Evolutionary conservation across 2,113 vertebrate species (phyloP), one percentile per base, ranked within the genome.

Genomic region (Chinchilla lanigera): DNA sequence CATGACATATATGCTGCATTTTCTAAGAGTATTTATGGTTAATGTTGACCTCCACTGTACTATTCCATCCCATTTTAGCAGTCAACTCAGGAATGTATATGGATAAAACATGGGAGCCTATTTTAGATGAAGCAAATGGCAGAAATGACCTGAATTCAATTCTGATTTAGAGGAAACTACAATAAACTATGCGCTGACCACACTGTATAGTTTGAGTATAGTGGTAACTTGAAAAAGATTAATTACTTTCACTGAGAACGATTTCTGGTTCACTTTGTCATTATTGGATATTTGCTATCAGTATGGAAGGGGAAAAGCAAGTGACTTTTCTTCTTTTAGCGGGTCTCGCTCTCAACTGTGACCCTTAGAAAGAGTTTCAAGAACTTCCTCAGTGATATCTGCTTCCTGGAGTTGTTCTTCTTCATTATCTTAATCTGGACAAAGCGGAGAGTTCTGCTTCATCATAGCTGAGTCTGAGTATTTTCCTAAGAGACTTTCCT

Each of bases 1-100:
- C 12, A 73, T 90, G 63, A 95, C 56, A 24, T 28, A 73, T 11
- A 9, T 38, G 85, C 19, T 65, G 1, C 71, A 50, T 95, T 95
- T 93, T 93, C 56, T 95, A 87, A 75, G 50, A 33, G 38, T 60
- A 69, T 71, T 86, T 80, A 85, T 73, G 33, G 26, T 80, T 92
- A n/a, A 67, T 44, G 33, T 22, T 60, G 84, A 93, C 50, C n/a
- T 89, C 92, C 80, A 47, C 92, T 73, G 47, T 75, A 83, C 38
- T 56, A 30, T 58, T 92, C 28, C 41, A 75, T 13, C 12, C 4
- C 47, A 33, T 58, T 69, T 13, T 85, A 56, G 81, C 8, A 52
- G 28, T 89, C 14, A 52, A 44, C 65, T 71, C 44, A 69, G 52
- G 20, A 80, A 82, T 81, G 41, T 7, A 56, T 38, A 47, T 22